These are phyloP conservation scores for Tethea ocularis DNA, from an alignment of 2,888 invertebrate species.

Conservation along the genomic window DNA sequence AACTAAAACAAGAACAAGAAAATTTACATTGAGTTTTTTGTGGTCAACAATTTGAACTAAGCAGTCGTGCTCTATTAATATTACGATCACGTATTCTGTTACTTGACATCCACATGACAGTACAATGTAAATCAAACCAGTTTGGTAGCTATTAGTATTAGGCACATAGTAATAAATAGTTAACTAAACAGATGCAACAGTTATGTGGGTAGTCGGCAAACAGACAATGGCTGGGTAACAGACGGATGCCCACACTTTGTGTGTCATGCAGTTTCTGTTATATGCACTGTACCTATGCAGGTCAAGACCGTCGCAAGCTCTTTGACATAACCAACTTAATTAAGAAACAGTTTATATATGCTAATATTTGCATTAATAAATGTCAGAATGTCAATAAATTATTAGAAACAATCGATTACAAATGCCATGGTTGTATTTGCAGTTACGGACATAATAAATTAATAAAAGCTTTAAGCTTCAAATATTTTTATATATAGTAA, in stretches of 20 bases:
- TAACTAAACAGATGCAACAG: slow-evolving; percentile 15
- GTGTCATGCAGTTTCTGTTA: slow-evolving; percentile 18
- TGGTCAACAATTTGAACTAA: not conserved
- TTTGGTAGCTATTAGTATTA: slow-evolving; percentile 1
- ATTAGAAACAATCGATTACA: not conserved
- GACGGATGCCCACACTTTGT: slow-evolving; percentile 28
- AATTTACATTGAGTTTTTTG: not conserved
- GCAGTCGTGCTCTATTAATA: slow-evolving; percentile 2
- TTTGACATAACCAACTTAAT: slow-evolving; percentile 14
- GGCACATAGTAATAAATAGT: slow-evolving; percentile 14
- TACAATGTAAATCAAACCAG: not conserved
- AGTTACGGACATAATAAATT: too few relatives aligned
- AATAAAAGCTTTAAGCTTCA: too few relatives aligned
- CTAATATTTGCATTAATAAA: not conserved
- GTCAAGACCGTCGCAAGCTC: slow-evolving; percentile 27
- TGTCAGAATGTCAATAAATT: not conserved
- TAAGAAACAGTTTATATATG: not conserved
- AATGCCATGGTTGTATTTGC: not conserved
- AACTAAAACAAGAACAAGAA: not conserved
- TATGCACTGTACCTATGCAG: slow-evolving; percentile 29
- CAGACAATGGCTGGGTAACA: slow-evolving; percentile 22
- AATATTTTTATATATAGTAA: too few relatives aligned
- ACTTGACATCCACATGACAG: slow-evolving; percentile 2
- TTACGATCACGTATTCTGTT: not conserved
- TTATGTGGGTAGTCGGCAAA: slow-evolving; percentile 24